A percentile compares a stretch with the other conserved stretches of the same genome.
Conservation (phyloP, 2,797 vertebrate species). For the Uromys caudimaculatus region DNA sequence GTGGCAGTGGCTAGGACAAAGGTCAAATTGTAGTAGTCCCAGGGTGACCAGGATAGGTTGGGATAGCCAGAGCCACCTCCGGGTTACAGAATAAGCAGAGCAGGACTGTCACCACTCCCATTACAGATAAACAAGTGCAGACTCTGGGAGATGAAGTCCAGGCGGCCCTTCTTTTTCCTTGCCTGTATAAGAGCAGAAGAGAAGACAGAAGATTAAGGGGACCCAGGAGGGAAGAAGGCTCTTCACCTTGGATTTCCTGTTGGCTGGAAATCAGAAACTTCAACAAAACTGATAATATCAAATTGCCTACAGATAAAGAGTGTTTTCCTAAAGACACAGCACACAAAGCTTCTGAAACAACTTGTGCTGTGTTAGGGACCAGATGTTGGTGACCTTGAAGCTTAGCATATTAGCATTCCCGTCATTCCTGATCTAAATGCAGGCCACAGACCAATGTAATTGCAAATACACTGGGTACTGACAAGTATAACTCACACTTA, state of each 20-base stretch:
- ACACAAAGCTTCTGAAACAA: not conserved
- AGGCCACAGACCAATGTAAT: not conserved
- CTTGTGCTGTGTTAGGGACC: not conserved
- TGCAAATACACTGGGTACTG: not conserved
- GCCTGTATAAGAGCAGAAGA: not conserved
- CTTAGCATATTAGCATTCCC: not conserved
- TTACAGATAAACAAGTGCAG: not conserved
- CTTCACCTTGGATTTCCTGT: not conserved
- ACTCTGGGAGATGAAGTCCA: not conserved
- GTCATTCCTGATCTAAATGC: not conserved
- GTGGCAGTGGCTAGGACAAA: not conserved
- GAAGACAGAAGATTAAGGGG: not conserved
- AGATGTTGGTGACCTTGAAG: not conserved
- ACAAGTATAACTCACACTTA: not conserved
- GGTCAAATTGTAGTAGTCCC: not conserved
- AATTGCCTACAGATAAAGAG: not conserved
- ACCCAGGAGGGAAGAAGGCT: not conserved
- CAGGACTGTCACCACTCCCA: not conserved
- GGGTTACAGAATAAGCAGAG: too few species aligned
- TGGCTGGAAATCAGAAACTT: not conserved
- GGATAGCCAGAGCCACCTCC: not conserved
- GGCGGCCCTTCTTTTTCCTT: too few species aligned
- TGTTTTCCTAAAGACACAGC: not conserved
- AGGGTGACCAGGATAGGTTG: not conserved
- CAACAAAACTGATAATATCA: constrained; percentile 10